A percentile compares a stretch with the other conserved stretches of the same genome.
Evolutionary conservation across 1,140 invertebrate species (phyloP).

Genomic region (Dinoponera quadriceps): DNA sequence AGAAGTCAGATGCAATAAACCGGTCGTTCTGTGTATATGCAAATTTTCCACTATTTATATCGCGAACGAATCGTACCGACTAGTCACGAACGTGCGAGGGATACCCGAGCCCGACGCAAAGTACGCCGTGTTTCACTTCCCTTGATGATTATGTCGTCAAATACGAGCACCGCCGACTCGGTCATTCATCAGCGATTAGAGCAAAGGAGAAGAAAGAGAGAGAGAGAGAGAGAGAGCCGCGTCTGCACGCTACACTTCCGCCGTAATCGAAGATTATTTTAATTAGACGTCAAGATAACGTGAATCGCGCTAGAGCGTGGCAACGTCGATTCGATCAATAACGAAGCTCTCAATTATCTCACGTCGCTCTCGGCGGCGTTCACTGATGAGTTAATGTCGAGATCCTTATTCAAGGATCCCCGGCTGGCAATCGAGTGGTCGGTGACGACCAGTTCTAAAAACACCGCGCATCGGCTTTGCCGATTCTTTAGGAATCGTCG

Average conservation of each 20-base stretch:
- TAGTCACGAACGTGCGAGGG: constrained; percentile 39
- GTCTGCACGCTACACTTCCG: constrained; percentile 38
- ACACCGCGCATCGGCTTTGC: neutral
- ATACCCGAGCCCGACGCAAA: constrained; percentile 2
- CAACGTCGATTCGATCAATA: constrained; percentile 48
- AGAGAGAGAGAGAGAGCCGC: neutral
- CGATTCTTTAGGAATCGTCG: neutral
- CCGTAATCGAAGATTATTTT: constrained; percentile 54
- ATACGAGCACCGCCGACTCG: constrained; percentile 15
- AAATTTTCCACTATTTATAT: constrained; percentile 67
- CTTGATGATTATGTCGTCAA: constrained; percentile 56
- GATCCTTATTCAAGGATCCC: constrained; percentile 9
- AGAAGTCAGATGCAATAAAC: constrained; percentile 27
- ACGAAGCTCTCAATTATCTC: constrained; percentile 52
- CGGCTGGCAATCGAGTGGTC: neutral
- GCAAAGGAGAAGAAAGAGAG: neutral
- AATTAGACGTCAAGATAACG: constrained; percentile 62
- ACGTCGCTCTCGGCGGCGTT: constrained; percentile 17
- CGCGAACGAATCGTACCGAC: constrained; percentile 38
- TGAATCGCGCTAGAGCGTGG: constrained; percentile 65
- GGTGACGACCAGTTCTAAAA: neutral
- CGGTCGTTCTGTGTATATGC: constrained; percentile 61
- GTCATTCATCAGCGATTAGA: constrained; percentile 35
- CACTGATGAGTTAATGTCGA: constrained; percentile 37
- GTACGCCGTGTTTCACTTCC: constrained; percentile 2